Evolutionary conservation across 2,113 vertebrate genomes (phyloP).

Genomic region (Aegotheles bennettii): DNA sequence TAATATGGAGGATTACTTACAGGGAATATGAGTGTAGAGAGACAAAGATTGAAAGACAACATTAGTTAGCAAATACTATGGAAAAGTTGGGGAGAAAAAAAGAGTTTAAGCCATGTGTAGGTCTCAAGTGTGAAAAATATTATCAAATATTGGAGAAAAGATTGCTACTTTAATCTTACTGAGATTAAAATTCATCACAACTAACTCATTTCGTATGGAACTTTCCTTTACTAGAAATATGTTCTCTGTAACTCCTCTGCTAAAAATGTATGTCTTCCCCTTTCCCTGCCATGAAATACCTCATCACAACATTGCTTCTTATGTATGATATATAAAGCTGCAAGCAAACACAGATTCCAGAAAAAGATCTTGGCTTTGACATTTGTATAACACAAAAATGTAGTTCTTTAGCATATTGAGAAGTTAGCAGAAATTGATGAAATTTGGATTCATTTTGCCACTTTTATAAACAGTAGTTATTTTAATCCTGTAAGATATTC

Average conservation of each 20-base stretch:
- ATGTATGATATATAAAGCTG: background rate
- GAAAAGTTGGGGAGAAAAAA: background rate
- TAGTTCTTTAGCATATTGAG: background rate
- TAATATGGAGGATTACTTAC: background rate
- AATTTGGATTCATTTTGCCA: conserved; percentile 14
- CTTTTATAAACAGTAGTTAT: conserved; percentile 3
- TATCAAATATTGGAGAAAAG: background rate
- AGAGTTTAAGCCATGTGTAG: fast-evolving
- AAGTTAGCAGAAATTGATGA: background rate
- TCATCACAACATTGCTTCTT: background rate
- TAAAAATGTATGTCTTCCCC: background rate
- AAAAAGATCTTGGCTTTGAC: conserved; percentile 25
- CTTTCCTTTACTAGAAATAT: background rate
- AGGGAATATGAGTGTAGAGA: background rate
- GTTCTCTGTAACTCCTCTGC: background rate
- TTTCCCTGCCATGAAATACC: background rate
- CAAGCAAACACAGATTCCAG: conserved; percentile 15
- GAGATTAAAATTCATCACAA: background rate
- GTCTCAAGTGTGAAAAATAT: background rate
- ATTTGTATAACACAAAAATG: conserved; percentile 35
- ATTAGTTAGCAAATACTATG: background rate
- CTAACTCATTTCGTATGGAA: background rate
- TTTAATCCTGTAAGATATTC: conserved; percentile 20
- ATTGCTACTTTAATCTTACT: background rate
- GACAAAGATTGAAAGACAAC: background rate